A percentile compares a stretch with the other conserved stretches of the same genome.
Conservation (phyloP, 2,113 vertebrate genomes). For the Tachysurus fulvidraco region DNA sequence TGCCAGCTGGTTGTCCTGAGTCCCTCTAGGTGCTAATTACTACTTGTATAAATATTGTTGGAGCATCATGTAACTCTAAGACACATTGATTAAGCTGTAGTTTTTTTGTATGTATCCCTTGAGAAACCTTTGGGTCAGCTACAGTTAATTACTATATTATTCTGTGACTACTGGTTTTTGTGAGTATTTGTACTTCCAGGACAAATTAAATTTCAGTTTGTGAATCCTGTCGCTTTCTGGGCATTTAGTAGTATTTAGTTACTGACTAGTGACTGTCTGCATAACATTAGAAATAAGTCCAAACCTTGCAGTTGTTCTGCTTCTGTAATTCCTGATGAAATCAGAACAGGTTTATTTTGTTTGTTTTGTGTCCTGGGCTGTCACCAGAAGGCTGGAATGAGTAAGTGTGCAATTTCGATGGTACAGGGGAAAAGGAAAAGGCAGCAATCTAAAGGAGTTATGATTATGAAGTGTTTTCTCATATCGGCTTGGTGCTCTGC, state of each 20-base stretch:
- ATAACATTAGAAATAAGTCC: background rate
- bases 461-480: background rate
- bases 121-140: background rate
- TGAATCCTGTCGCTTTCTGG: background rate
- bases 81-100: background rate
- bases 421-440: background rate
- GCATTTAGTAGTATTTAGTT: background rate
- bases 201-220: background rate
- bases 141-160: background rate
- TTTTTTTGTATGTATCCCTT: background rate
- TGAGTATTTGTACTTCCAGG: no score
- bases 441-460: background rate
- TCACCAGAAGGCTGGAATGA: constrained; percentile 13
- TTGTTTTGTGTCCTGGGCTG: background rate
- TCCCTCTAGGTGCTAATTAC: background rate
- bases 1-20: background rate
- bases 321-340: background rate
- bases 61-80: background rate
- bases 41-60: background rate
- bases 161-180: no score
- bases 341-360: background rate
- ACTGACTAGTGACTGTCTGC: background rate
- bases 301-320: background rate
- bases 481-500: background rate
- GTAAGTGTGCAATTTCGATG: background rate